A percentile compares a stretch with the other conserved stretches of the same genome.
Conservation (phyloP, 2,797 vertebrate species). For the Pampus argenteus region DNA sequence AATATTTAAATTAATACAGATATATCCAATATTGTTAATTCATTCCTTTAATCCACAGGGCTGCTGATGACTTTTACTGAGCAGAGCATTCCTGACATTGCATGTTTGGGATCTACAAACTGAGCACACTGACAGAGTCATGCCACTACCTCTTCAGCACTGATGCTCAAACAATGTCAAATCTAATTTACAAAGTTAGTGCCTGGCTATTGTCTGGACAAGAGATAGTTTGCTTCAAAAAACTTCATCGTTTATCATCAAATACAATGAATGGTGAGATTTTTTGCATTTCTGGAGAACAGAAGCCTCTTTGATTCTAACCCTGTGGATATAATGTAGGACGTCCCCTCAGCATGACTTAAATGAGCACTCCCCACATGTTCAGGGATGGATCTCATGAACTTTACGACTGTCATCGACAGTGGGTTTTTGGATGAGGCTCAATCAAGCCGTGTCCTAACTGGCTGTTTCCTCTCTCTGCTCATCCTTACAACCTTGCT, state of each 20-base stretch:
- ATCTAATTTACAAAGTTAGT: conserved; percentile 45
- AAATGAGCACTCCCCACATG: conserved; percentile 25
- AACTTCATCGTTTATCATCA: conserved; percentile 19
- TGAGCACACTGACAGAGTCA: conserved; percentile 42
- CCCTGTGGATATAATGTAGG: conserved; percentile 43
- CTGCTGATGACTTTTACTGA: conserved; percentile 42
- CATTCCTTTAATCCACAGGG: conserved; percentile 59
- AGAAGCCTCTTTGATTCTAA: conserved; percentile 23
- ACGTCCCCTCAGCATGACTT: conserved; percentile 57
- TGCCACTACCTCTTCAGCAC: conserved; percentile 18
- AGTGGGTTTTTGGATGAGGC: conserved; percentile 87
- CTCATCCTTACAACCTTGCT: conserved; percentile 96
- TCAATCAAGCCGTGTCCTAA: conserved; percentile 92
- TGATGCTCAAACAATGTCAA: conserved; percentile 56
- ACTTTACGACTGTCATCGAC: conserved; percentile 89
- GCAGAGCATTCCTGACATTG: conserved; percentile 42
- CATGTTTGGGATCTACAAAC: conserved; percentile 37
- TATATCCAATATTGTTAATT: conserved; percentile 20
- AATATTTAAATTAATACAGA: conserved; percentile 1
- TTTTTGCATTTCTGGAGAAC: conserved; percentile 23
- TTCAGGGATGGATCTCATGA: conserved; percentile 90
- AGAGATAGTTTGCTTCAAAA: conserved; percentile 25
- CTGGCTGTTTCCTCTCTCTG: conserved; percentile 94
- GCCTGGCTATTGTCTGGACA: conserved; percentile 37
- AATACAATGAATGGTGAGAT: conserved; percentile 35